Evolutionary conservation across 2,113 vertebrate species (phyloP).

Genomic region (Campylomormyrus tamandua): DNA sequence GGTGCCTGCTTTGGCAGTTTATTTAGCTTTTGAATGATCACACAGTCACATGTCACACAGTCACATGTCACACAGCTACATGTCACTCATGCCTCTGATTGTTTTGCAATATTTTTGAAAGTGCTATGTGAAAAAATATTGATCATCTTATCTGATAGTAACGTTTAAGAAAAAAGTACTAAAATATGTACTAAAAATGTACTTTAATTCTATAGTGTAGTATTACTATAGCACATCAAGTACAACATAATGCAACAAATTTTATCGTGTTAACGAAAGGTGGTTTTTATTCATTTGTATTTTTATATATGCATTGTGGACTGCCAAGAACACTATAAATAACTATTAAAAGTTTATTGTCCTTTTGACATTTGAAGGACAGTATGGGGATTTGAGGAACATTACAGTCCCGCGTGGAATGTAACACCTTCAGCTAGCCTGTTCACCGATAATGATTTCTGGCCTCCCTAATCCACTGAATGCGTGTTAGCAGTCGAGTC

Average conservation of each 20-base stretch:
- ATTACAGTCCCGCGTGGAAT: not conserved
- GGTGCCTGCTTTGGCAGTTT: not conserved
- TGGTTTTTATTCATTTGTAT: constrained; percentile 1
- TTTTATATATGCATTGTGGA: not conserved
- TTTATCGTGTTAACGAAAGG: not conserved
- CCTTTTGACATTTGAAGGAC: not conserved
- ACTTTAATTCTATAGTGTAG: not conserved
- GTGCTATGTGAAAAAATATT: not conserved
- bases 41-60: not conserved
- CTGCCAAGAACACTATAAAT: not conserved
- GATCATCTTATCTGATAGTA: not conserved
- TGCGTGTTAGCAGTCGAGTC: constrained; percentile 31
- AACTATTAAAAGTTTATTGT: not conserved
- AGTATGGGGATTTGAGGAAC: not conserved
- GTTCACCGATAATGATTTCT: constrained; percentile 42
- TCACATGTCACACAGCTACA: constrained; percentile 6
- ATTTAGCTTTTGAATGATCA: not conserved
- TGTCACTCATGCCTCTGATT: constrained; percentile 18
- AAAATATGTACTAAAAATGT: not conserved
- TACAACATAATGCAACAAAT: not conserved
- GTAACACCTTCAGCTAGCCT: constrained; percentile 31
- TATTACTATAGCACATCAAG: not conserved
- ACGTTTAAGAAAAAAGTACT: not conserved
- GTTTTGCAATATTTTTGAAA: not conserved
- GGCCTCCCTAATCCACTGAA: constrained; percentile 41